Percentiles rank a stretch among this genome's conserved stretches.
Evolutionary conservation across 2,797 vertebrate genomes (phyloP).

Genomic region (Parauchenoglanis punctatus): DNA sequence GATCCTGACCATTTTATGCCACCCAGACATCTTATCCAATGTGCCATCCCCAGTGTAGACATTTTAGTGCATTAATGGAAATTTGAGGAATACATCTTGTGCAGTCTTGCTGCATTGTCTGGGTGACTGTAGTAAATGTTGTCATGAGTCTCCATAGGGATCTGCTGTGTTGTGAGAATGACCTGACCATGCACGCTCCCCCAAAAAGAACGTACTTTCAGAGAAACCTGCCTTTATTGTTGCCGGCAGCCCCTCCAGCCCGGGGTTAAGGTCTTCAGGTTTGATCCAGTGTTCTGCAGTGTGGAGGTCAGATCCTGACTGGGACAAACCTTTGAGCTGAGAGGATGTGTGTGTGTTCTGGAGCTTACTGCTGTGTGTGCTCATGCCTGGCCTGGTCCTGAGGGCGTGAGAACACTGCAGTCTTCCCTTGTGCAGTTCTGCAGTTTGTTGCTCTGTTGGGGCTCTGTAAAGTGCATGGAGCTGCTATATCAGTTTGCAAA

Average conservation of each 20-base stretch:
- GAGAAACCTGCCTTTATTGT: slow-evolving; percentile 24
- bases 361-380: slow-evolving; percentile 41
- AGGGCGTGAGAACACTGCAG: slow-evolving; percentile 52
- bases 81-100: slow-evolving; percentile 16
- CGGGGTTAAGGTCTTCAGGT: slow-evolving; percentile 29
- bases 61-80: neutral
- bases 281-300: slow-evolving; percentile 22
- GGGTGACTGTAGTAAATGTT: neutral
- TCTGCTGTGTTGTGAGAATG: slow-evolving; percentile 10
- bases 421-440: slow-evolving; percentile 39
- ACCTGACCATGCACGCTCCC: neutral
- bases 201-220: neutral
- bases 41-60: neutral
- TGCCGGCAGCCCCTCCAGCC: slow-evolving; percentile 3
- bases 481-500: slow-evolving; percentile 16
- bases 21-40: neutral
- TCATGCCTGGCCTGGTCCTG: slow-evolving; percentile 48
- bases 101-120: slow-evolving; percentile 9
- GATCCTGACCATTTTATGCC: neutral
- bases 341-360: slow-evolving; percentile 39
- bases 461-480: slow-evolving; percentile 26
- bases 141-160: slow-evolving; percentile 34
- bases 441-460: slow-evolving; percentile 35
- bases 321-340: slow-evolving; percentile 51
- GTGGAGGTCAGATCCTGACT: slow-evolving; percentile 35